Percentiles rank a stretch among this genome's conserved stretches.
Evolutionary conservation across 2,888 invertebrate genomes (phyloP).

Genomic region (Psylliodes chrysocephalus): DNA sequence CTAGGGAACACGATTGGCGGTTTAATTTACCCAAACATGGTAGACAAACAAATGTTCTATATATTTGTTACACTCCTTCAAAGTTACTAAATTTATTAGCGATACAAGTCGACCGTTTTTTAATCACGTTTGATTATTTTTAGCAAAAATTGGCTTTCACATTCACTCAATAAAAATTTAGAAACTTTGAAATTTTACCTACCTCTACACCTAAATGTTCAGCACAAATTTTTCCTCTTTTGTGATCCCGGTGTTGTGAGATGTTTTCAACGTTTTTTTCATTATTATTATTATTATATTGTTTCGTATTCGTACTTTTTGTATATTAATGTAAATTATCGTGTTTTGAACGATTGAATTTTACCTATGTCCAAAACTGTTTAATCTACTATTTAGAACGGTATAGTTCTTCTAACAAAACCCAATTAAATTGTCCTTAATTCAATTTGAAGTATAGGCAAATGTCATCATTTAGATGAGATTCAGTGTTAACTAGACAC

Average conservation of each 20-base stretch:
- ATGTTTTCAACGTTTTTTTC: slow-evolving; percentile 7
- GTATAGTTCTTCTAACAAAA: too few relatives aligned
- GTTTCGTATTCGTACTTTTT: not conserved
- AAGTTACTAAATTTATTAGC: slow-evolving; percentile 36
- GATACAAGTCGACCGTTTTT: too few relatives aligned
- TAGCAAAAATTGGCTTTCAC: too few relatives aligned
- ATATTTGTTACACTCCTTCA: slow-evolving; percentile 45
- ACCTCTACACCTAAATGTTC: slow-evolving; percentile 29
- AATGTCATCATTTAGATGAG: too few relatives aligned
- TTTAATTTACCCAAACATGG: slow-evolving; percentile 65
- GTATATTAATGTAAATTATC: not conserved
- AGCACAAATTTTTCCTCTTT: slow-evolving; percentile 28
- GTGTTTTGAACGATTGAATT: slow-evolving; percentile 1
- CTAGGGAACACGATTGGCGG: slow-evolving; percentile 68
- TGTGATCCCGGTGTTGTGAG: slow-evolving; percentile 26
- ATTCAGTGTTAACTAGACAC: too few relatives aligned
- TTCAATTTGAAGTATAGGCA: too few relatives aligned
- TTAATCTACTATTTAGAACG: too few relatives aligned
- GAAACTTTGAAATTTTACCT: slow-evolving; percentile 24
- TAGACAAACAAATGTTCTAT: slow-evolving; percentile 57
- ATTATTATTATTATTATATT: not conserved
- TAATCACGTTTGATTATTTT: too few relatives aligned
- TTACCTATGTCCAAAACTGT: too few relatives aligned
- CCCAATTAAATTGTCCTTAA: too few relatives aligned
- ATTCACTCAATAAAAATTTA: too few relatives aligned